Percentiles rank a stretch among this genome's conserved stretches.
These are phyloP conservation scores for Astreopora myriophthalma DNA, from an alignment of 64 coral and sea anemone genomes.

Conservation along the genomic window DNA sequence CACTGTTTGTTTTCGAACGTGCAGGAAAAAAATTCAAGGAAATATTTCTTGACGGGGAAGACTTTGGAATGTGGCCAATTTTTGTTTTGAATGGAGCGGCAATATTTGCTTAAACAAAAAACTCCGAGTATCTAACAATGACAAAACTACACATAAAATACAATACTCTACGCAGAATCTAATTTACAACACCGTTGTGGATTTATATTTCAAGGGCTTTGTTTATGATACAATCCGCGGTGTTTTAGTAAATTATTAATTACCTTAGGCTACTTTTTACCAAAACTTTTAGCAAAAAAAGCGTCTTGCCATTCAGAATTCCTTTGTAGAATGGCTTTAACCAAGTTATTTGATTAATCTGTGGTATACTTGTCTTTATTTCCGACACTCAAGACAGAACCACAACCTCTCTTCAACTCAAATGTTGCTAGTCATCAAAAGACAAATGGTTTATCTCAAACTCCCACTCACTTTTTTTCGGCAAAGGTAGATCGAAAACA, in stretches of 20 bases:
- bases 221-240: conserved; percentile 17
- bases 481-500: too few species aligned
- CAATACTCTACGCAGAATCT: not conserved
- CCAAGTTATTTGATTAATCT: too few species aligned
- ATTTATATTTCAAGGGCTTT: conserved; percentile 11
- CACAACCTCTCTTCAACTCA: too few species aligned
- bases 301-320: not conserved
- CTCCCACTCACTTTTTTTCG: not conserved
- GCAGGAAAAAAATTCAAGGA: too few species aligned
- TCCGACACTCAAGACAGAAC: too few species aligned
- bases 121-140: not conserved
- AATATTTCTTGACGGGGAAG: too few species aligned
- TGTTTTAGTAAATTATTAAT: conserved; percentile 25
- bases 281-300: not conserved
- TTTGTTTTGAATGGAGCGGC: too few species aligned
- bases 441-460: not conserved
- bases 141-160: not conserved
- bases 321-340: too few species aligned
- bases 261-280: conserved; percentile 10
- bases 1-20: not conserved
- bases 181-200: conserved; percentile 13
- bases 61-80: not conserved
- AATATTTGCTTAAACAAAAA: not conserved
- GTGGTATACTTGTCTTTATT: too few species aligned
- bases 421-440: not conserved